Evolutionary conservation across 2,113 vertebrate species (phyloP), one percentile per base, ranked within the genome.

Genomic region (Malurus cyaneus): DNA sequence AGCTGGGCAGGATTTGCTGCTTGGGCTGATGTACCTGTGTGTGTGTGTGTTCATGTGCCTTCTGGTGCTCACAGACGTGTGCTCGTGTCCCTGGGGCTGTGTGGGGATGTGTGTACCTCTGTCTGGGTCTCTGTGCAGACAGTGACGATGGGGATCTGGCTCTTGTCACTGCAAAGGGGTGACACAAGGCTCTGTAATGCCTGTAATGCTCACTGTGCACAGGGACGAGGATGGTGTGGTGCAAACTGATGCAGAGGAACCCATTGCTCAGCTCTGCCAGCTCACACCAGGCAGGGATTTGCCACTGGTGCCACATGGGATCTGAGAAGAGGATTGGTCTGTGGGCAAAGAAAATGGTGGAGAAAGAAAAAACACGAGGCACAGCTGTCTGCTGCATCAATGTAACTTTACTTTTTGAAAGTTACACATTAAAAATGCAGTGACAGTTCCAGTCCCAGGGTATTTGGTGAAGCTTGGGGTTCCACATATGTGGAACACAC

Each of bases 371-470:
- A 53, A 0, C 42, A 86, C 31, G 18, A 44, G 12, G 26, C 42
- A 39, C 26, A 72, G 44, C 20, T 67, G 13, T 7, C 21, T 70
- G 29, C 34, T 47, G 12, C 9, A 57, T n/a, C 47, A 44, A 8
- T 53, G 36, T 36, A 31, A 36, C 52, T 91, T 92, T 60, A 42
- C 52, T 81, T 86, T 93, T 88, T 52, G 60, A 70, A 83, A 88
- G 29, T 60, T 53, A 53, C 1, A 46, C 4, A 25, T 24, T 9
- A 72, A 77, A 72, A 69, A 86, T 14, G 8, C 13, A 56, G 29
- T 12, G 25, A 25, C 6, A n/a, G 18, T 50, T 70, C 28, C 29
- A 44, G 16, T 39, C 10, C 16, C 32, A 29, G n/a, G n/a, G 36
- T 69, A 69, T 65, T 17, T 64, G n/a, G 28, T 3, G 5, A 67